Evolutionary conservation across 2,113 vertebrate species (phyloP), one percentile per base, ranked within the genome.

Genomic region (Pholis gunnellus): DNA sequence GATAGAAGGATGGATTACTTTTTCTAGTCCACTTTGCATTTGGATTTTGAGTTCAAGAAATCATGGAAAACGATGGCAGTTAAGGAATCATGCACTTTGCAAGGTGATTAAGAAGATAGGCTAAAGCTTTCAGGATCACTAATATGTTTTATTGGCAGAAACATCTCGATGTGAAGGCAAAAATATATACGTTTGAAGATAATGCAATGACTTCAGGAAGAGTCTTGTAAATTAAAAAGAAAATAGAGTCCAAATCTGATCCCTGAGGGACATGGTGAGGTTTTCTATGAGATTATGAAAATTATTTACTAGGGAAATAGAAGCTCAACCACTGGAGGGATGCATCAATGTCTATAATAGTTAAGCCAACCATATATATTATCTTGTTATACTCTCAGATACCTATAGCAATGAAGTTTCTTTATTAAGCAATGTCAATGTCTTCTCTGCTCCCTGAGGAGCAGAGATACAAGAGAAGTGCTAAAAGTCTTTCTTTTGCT

Each of bases 291-390:
- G 7, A 6, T 29, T n/a, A n/a, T 25, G 2, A 44, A 22, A 54
- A 31, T 46, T 13, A 36, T 25, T 13, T 52, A 7, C 10, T 61
- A 0, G 4, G 2, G 9, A 22, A 64, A 40, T 5, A 40, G 17
- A 14, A 71, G 17, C 61, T 52, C n/a, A 7, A 27, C 17, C 50
- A 42, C 25, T 63, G 38, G 76, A 36, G 44, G 10, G 40, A 78
- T 8, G 17, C 10, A 5, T 10, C 59, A 31, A 0, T 40, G 9
- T 54, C 5, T 11, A 13, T 20, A 18, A 34, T 11, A 31, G 38
- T 61, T 2, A 44, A 75, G 67, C 56, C 72, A 77, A 36, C 22
- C 14, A 14, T 48, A 65, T 25, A 78, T 48, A 67, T 40, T 52
- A 5, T 71, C 17, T 54, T 29, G 9, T 63, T 56, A 25, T 57